Evolutionary conservation across 2,888 invertebrate genomes (phyloP).

Genomic region (Caenorhabditis virilis): DNA sequence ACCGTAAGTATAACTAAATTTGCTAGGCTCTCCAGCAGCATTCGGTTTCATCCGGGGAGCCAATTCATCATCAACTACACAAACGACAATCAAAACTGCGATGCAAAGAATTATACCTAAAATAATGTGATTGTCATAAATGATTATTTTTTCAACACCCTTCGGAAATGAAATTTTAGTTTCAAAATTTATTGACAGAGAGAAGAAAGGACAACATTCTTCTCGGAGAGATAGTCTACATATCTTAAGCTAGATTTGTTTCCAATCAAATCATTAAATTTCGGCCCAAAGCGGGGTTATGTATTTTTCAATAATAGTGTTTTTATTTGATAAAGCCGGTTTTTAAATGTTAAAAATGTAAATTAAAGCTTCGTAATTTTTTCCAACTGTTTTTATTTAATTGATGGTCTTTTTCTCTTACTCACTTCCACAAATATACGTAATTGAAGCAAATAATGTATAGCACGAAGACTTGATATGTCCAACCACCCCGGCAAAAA

Average conservation of each 20-base stretch:
- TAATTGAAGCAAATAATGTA: conserved; percentile 62
- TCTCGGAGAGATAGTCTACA: no score
- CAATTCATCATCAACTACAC: conserved; percentile 68
- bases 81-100: conserved; percentile 66
- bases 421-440: conserved; percentile 64
- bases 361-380: not conserved
- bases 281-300: no score
- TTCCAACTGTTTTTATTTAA: not conserved
- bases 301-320: no score
- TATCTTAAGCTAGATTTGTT: no score
- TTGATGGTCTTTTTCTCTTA: not conserved
- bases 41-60: conserved; percentile 66
- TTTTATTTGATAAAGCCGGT: no score
- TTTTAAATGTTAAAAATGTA: not conserved
- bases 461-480: conserved; percentile 51
- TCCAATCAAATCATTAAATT: no score
- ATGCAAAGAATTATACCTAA: conserved; percentile 56
- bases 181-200: no score
- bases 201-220: no score
- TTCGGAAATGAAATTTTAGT: no score
- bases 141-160: not conserved
- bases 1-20: conserved; percentile 63
- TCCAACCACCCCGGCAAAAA: conserved; percentile 57
- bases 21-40: conserved; percentile 64
- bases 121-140: not conserved